These are phyloP conservation scores for Tenthredo amoena DNA, from an alignment of 2,888 invertebrate species.

Conservation along the genomic window DNA sequence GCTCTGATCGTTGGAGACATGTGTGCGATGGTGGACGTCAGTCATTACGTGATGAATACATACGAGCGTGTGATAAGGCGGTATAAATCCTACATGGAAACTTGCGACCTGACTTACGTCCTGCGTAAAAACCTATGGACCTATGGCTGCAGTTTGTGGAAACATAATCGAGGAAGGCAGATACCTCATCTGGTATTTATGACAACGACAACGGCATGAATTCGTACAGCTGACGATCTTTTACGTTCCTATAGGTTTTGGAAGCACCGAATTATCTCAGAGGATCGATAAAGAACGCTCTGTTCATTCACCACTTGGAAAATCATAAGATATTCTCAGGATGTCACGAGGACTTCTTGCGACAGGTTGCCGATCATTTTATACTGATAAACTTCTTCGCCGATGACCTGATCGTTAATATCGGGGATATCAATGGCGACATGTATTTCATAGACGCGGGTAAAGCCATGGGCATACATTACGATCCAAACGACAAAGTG, in stretches of 20 bases:
- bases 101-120: conserved; percentile 34
- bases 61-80: conserved; percentile 30
- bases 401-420: conserved; percentile 62
- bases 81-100: conserved; percentile 37
- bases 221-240: background rate
- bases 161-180: conserved; percentile 23
- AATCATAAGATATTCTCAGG: conserved; percentile 29
- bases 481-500: conserved; percentile 60
- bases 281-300: conserved; percentile 25
- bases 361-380: conserved; percentile 29
- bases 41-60: conserved; percentile 34
- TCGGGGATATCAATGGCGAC: conserved; percentile 63
- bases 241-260: background rate
- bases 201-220: background rate
- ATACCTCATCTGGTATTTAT: conserved; percentile 23
- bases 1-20: conserved; percentile 36
- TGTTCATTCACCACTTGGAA: conserved; percentile 26
- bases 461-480: conserved; percentile 59
- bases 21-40: conserved; percentile 38
- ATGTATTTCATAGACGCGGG: conserved; percentile 69
- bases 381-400: conserved; percentile 59
- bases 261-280: conserved; percentile 33
- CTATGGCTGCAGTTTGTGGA: conserved; percentile 27
- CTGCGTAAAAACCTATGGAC: conserved; percentile 23
- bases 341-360: conserved; percentile 25